Base-by-base conservation (phyloP, 2,888 invertebrate genomes). In the Erebia palarica region DNA sequence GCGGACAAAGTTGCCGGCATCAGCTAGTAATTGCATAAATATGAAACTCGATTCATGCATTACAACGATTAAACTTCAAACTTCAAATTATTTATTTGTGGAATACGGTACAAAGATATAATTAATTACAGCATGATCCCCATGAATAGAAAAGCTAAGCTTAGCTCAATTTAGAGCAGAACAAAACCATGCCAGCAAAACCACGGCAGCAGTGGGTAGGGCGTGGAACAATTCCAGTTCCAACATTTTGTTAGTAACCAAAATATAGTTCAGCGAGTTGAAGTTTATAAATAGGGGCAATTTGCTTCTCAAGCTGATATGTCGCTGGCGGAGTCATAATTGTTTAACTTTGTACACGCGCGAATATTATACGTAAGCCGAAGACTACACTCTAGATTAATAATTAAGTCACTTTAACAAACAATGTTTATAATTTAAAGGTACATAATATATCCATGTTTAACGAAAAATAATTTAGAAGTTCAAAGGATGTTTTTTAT, bases 201-300 rank as follows among this genome's bases (percentile, higher is more conserved):
- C 55, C 65, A 55, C 44, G 63, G 21, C 18, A 13, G 47, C 21
- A 49, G 63, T 13, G 44, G 60, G 60, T 42, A 18, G 63, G 63
- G 49, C 18, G 49, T 63, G 21, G 14, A 63, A 63, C 63, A 55
- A 57, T 66, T 66, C 21, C 14, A 47, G 44, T 66, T 66, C 42
- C 44, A 44, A 57, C 57, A 66, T 66, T 66, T 57, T 57, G 65
- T 57, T 66, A 66, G 21, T 66, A 66, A 57, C 65, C 44, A 42
- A 47, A 66, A 66, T 66, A 44, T 44, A 66, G 65, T 66, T 66
- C 44, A 53, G 65, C 36, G 42, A 55, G 51, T 65, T 65, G 42
- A 65, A 66, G 65, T 66, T 57, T 57, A 66, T 66, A 66, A 66
- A 66, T 66, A 66, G 65, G 47, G 18, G 65, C 65, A 58, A 66